Evolutionary conservation across 1,140 invertebrate genomes (phyloP).

Genomic region (Pachypeltis micranthus): DNA sequence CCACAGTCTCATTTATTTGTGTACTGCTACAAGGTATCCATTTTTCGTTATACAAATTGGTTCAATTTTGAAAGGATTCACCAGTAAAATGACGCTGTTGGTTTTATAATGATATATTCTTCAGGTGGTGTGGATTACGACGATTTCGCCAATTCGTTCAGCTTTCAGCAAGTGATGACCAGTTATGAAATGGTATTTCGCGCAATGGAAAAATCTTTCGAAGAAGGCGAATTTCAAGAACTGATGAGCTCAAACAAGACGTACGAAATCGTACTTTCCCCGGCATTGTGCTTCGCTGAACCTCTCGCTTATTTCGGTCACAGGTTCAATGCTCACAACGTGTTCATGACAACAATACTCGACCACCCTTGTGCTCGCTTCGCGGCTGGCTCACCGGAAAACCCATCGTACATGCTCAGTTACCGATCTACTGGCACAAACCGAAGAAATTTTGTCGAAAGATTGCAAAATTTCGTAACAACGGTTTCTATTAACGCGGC

Average conservation of each 20-base stretch:
- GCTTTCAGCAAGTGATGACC: background rate
- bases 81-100: background rate
- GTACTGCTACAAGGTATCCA: too few relatives aligned
- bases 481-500: background rate
- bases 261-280: slow-evolving; percentile 9
- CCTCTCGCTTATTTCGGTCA: background rate
- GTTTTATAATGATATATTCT: background rate
- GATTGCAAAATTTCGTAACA: slow-evolving; percentile 11
- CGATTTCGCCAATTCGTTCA: background rate
- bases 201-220: background rate
- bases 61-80: background rate
- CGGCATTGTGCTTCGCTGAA: background rate
- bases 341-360: background rate
- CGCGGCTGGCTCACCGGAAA: slow-evolving; percentile 18
- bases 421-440: slow-evolving; percentile 12
- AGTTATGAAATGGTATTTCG: background rate
- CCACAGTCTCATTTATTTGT: too few relatives aligned
- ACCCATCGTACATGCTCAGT: slow-evolving; percentile 19
- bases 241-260: background rate
- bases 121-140: background rate
- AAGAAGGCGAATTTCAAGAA: background rate
- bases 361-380: slow-evolving; percentile 6
- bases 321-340: background rate
- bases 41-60: too few relatives aligned
- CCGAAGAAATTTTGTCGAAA: slow-evolving; percentile 19